Evolutionary conservation across 2,113 vertebrate species (phyloP).

Genomic region (Brachypteracias leptosomus): DNA sequence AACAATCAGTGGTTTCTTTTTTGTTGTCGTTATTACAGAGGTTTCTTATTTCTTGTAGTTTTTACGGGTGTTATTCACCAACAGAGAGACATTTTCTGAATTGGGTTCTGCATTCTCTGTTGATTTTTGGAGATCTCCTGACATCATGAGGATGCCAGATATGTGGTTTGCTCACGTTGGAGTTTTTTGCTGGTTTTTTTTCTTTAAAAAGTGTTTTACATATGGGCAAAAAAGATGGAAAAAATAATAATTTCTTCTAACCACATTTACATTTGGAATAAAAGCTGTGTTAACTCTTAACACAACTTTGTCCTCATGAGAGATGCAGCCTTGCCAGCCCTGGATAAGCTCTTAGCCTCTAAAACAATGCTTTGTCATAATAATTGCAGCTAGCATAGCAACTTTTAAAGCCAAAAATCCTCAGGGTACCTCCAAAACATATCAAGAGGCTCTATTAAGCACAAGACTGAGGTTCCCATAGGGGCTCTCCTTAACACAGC

Average conservation of each 20-base stretch:
- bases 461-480: background rate
- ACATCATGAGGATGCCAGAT: constrained; percentile 55
- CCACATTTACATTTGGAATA: constrained; percentile 48
- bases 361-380: constrained; percentile 33
- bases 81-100: background rate
- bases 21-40: background rate
- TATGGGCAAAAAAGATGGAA: constrained; percentile 59
- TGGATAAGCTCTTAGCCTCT: constrained; percentile 24
- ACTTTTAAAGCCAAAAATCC: constrained; percentile 30
- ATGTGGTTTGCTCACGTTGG: constrained; percentile 40
- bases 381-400: constrained; percentile 35
- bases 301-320: constrained; percentile 35
- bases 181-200: background rate
- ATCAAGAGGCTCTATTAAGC: background rate
- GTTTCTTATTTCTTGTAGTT: background rate
- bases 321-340: constrained; percentile 16
- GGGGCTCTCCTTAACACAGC: background rate
- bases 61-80: background rate
- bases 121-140: constrained; percentile 50
- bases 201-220: constrained; percentile 10
- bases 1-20: background rate
- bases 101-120: background rate
- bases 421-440: constrained; percentile 1
- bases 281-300: constrained; percentile 59
- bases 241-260: constrained; percentile 44